phyloP scores from a whole-genome alignment of 2,888 invertebrate species.

The Apotomis betuletana region DNA sequence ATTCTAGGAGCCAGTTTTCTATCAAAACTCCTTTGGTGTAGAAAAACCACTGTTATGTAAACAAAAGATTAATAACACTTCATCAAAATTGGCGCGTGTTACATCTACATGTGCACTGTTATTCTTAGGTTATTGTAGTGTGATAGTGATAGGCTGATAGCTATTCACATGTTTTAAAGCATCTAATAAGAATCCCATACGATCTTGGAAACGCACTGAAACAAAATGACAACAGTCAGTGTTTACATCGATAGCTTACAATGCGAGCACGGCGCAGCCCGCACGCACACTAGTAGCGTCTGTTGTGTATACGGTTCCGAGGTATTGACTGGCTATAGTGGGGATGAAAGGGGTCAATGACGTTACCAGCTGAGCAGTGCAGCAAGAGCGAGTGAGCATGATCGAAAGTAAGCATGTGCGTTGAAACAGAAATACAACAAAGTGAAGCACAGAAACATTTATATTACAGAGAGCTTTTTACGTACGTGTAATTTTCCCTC shows the following conservation, averaged over 20 bases:
- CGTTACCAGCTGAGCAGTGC: conserved; percentile 57
- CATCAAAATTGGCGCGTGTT: conserved; percentile 24
- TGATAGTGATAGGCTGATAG: conserved; percentile 72
- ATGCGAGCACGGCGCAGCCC: conserved; percentile 53
- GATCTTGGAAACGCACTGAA: conserved; percentile 75
- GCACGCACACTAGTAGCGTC: conserved; percentile 61
- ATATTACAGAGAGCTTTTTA: conserved; percentile 7
- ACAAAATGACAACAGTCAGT: conserved; percentile 72
- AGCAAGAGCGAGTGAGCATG: conserved; percentile 53
- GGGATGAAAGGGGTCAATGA: conserved; percentile 73
- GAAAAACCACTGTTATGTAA: conserved; percentile 45
- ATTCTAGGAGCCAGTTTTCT: conserved; percentile 19
- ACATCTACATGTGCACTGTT: conserved; percentile 15
- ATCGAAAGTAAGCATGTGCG: conserved; percentile 32
- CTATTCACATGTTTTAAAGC: conserved; percentile 71
- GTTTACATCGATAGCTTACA: conserved; percentile 77
- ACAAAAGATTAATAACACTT: conserved; percentile 42
- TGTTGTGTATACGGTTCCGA: conserved; percentile 49
- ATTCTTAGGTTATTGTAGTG: conserved; percentile 46
- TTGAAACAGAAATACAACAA: conserved; percentile 65
- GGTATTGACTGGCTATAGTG: conserved; percentile 65
- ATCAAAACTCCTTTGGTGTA: conserved; percentile 14
- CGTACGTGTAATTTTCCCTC: conserved; percentile 35
- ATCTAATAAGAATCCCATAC: conserved; percentile 63
- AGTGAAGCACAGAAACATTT: conserved; percentile 45